Base-by-base conservation (phyloP, 2,888 invertebrate species). In the Lithosia quadra region DNA sequence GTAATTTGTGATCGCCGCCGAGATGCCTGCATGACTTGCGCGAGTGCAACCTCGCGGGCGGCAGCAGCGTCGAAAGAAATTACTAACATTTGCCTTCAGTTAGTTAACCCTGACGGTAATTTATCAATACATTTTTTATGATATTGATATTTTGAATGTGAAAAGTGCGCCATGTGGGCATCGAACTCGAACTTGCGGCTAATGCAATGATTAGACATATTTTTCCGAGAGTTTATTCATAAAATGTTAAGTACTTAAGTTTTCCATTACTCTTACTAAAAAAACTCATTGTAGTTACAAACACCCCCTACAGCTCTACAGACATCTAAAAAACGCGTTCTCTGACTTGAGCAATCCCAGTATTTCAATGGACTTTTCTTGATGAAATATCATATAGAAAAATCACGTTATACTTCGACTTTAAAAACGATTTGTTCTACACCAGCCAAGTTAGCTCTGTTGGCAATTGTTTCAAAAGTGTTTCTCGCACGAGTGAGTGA, bases 21-120 rank as follows among this genome's bases (percentile, higher is more conserved):
- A 88, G 90, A 91, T 91, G 89, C 90, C 88, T 89, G 88, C 86
- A 90, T 93, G 94, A 94, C 93, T 93, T 91, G 94, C 91, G 86
- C 73, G 73, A 74, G 76, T 74, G 83, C 78, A 79, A 71, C 79
- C 65, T 70, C 68, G 78, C 80, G 76, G 82, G 84, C 84, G 83
- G 87, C 86, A 82, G 85, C 84, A 68, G 65, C 86, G 90, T 86
- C 88, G 90, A 90, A 89, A 90, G 87, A 88, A 86, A 82, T 84
- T 82, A 81, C 84, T 84, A 86, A 85, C 84, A 85, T 83, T 82
- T 84, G 81, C 80, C 83, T 88, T 84, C 84, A 88, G 90, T 89
- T 90, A 87, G 89, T 88, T 88, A 87, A 81, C 78, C 82, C 75
- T 69, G 78, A 78, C 73, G 79, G 82, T 88, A 88, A 91, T 90